Base-by-base conservation (phyloP, 1,140 invertebrate genomes). In the Macrobrachium rosenbergii region DNA sequence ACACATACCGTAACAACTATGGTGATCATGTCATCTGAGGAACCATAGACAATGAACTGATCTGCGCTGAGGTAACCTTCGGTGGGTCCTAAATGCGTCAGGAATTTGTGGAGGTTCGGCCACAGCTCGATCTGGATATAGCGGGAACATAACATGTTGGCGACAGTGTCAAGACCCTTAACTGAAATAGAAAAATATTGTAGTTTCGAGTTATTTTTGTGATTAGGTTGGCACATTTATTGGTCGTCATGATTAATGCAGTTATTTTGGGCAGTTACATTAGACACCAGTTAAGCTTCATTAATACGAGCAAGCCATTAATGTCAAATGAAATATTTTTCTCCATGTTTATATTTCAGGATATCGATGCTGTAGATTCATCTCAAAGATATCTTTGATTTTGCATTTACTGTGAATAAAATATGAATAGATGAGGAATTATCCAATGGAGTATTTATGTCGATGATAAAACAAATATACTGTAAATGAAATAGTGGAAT, bases 11-110 rank as follows among this genome's bases (percentile, higher is more conserved):
- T 12, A 11, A 37, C 43, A 52, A 86, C 72, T 16, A 86, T 79
- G 45, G 37, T 37, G 16, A 86, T 21, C 12, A 79, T 58, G 23
- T 86, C 83, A 8, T 12, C 2, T 12, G 83, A 86, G 14, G 83
- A 52, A 6, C 83, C 83, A 43, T 86, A 86, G 19, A 86, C 83
- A 43, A 86, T 64, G 62, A 86, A 86, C 45, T 86, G 83, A 62
- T 86, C 83, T 14, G 75, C 72, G 21, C 83, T 86, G 5, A 86
- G 77, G 76, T 86, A 86, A 17, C 83, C 83, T 60, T 86, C 83
- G 0, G 83, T 86, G 6, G 76, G 76, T 11, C 76, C 83, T 14
- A 86, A 63, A 52, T 86, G 76, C 6, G 45, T 52, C 19, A 86
- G 83, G 21, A 86, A 86, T 23, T 16, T 19, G n/a, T 14, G 2